Base-by-base conservation (phyloP, 2,797 vertebrate genomes). In the Triplophysa bombifrons region DNA sequence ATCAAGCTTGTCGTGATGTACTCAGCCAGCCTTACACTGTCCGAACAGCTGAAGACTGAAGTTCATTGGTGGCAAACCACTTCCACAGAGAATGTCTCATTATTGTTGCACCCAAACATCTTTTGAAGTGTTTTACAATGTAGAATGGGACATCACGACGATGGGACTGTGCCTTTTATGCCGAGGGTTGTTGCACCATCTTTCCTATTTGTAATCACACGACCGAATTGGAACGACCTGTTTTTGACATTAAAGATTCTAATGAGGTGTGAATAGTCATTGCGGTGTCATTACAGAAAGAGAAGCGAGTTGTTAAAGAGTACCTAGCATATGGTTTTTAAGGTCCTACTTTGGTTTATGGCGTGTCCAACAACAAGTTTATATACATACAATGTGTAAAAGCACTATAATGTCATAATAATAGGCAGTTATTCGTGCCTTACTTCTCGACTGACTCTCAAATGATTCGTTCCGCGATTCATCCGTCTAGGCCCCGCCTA, bases 181-280 rank as follows among this genome's bases (percentile, higher is more conserved):
- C 34, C 34, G 6, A 51, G 80, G 67, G 66, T 80, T 73, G 20
- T 82, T 68, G 34, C 22, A 48, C 9, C 12, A 22, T 55, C 58
- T 41, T 73, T 74, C 22, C 63, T 74, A 64, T 72, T 60, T 76
- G 68, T 58, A 61, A 34, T 60, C 38, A n/a, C 58, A 65, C 30
- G 17, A 61, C 14, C 16, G 0, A 34, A 56, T 17, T 0, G 22
- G 48, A 25, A 72, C 17, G 34, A 17, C 25, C 74, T 72, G 61
- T 22, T 78, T 75, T 76, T 73, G 4, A 76, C 73, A 75, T 83
- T 20, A 72, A 58, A 44, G 48, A 13, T 73, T 58, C 6, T 76
- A 60, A 60, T 75, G 72, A 76, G 50, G 72, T 80, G 78, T 75
- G 75, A 81, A 74, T 9, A 71, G 56, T 17, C 10, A 0, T 17